Conservation (phyloP, 2,888 invertebrate species). For the Coelopa pilipes region DNA sequence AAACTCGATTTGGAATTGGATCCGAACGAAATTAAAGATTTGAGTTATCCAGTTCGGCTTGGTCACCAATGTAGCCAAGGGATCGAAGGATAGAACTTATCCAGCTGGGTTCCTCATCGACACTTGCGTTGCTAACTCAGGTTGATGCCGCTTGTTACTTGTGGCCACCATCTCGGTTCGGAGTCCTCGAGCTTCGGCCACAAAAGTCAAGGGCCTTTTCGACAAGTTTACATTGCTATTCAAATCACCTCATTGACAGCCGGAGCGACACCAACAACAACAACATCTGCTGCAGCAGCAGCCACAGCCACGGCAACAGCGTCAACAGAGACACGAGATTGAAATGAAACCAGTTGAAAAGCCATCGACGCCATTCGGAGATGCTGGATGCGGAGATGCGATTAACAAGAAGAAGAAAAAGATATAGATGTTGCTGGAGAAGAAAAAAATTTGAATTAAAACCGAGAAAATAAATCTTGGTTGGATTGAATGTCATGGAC, state of each 20-base stretch:
- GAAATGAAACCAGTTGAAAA: constrained; percentile 15
- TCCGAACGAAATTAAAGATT: no score
- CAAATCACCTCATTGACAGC: not conserved
- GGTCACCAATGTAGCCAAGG: not conserved
- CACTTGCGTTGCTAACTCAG: not conserved
- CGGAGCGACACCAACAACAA: not conserved
- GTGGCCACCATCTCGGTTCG: constrained; percentile 17
- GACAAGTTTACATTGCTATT: constrained; percentile 15
- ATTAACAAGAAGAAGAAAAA: not conserved
- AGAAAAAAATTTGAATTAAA: constrained; percentile 5
- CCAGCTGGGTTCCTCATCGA: no score
- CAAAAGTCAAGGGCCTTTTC: constrained; percentile 41
- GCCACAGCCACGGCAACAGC: not conserved
- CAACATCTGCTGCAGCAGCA: not conserved
- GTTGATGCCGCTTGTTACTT: constrained; percentile 45
- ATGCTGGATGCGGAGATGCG: not conserved
- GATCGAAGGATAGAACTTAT: not conserved
- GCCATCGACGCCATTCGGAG: not conserved
- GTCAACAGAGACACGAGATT: constrained; percentile 2
- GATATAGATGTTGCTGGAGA: not conserved
- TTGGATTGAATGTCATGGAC: constrained; percentile 48
- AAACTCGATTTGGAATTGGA: no score
- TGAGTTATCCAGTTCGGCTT: no score
- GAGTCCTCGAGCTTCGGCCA: not conserved
- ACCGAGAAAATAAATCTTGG: constrained; percentile 40